Evolutionary conservation across 2,888 invertebrate genomes (phyloP).

Genomic region (Amiota mariae): DNA sequence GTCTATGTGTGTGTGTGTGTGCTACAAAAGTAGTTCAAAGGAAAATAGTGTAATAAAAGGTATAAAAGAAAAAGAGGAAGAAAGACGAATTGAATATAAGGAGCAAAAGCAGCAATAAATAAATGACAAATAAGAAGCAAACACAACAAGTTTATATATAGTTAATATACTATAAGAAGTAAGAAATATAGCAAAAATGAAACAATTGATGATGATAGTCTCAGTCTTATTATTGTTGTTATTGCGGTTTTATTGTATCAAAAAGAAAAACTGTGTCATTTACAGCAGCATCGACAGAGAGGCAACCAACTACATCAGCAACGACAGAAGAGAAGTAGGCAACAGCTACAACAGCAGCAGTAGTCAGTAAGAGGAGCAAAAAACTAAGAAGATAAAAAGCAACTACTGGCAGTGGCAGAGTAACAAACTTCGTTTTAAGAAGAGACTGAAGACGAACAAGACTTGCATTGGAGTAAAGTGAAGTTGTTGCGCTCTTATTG

Average conservation of each 20-base stretch:
- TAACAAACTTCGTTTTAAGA: constrained; percentile 38
- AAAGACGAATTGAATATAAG: constrained; percentile 36
- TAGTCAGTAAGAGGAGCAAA: constrained; percentile 46
- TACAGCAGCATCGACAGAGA: constrained; percentile 39
- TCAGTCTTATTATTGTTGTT: constrained; percentile 3
- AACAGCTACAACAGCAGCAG: constrained; percentile 44
- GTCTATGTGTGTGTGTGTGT: not conserved
- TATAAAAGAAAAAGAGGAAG: constrained; percentile 20
- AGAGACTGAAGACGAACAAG: not conserved
- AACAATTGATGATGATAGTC: constrained; percentile 3
- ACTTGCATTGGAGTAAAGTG: not conserved
- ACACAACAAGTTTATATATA: not conserved
- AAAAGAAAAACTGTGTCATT: constrained; percentile 61
- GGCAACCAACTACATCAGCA: not conserved
- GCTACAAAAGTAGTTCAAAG: no score
- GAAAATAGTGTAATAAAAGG: constrained; percentile 12
- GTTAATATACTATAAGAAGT: not conserved
- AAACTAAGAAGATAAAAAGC: not conserved
- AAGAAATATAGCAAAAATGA: not conserved
- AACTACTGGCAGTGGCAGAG: constrained; percentile 40
- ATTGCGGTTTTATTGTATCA: constrained; percentile 14
- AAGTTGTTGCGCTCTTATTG: not conserved
- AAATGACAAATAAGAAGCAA: constrained; percentile 9
- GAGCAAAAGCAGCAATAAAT: constrained; percentile 29
- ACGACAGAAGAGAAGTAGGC: not conserved